Percentiles rank a stretch among this genome's conserved stretches.
phyloP scores from a whole-genome alignment of 2,797 vertebrate genomes.

The Podarcis lilfordi region DNA sequence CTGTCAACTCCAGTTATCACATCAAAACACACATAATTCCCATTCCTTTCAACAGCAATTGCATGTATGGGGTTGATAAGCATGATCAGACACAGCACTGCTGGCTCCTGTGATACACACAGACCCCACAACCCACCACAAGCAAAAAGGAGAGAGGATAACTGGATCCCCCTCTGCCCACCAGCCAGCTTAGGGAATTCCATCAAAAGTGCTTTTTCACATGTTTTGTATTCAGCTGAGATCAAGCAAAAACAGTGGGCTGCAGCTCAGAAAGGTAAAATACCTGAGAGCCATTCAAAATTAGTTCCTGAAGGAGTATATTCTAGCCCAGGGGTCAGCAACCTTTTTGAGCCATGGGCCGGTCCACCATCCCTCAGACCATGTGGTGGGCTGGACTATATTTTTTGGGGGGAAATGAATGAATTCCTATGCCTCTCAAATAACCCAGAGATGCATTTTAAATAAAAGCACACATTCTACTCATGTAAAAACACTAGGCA shows the following conservation, averaged over 20 bases:
- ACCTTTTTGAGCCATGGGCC: no score
- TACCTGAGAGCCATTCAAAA: background rate
- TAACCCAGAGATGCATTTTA: no score
- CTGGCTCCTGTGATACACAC: background rate
- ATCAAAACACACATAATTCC: slow-evolving; percentile 13
- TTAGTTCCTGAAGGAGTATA: background rate
- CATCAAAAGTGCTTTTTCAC: background rate
- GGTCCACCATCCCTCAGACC: no score
- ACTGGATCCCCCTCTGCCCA: background rate
- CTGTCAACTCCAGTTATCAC: slow-evolving; percentile 11
- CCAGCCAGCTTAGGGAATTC: background rate
- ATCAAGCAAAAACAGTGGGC: background rate
- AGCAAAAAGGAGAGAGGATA: background rate
- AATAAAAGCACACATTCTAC: no score
- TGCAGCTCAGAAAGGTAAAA: background rate
- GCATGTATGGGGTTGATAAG: slow-evolving; percentile 12
- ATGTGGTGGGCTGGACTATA: no score
- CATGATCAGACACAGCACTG: slow-evolving; percentile 6
- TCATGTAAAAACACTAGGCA: no score
- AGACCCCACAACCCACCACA: background rate
- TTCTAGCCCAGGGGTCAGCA: no score
- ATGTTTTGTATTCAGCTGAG: background rate
- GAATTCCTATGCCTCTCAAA: no score
- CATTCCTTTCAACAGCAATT: slow-evolving; percentile 30
- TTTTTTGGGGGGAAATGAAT: no score